phyloP scores from a whole-genome alignment of 2,797 vertebrate genomes.

The Mallotus villosus region DNA sequence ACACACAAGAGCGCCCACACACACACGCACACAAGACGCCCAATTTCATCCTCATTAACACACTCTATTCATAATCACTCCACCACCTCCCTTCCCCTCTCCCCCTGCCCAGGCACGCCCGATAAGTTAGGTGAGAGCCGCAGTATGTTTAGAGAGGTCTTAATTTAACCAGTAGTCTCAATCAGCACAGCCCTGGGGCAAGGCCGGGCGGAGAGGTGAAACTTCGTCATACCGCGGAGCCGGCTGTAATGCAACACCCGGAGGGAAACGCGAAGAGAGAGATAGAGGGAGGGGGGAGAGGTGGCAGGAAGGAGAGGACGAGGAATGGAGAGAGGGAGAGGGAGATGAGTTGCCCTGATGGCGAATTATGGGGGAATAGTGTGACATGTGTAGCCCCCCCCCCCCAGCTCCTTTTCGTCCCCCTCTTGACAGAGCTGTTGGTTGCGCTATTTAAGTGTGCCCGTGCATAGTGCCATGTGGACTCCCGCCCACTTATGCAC shows the following conservation, averaged over 20 bases:
- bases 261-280: slow-evolving; percentile 28
- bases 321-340: too few species aligned
- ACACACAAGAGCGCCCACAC: background rate
- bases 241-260: slow-evolving; percentile 46
- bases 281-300: background rate
- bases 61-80: background rate
- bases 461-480: background rate
- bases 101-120: slow-evolving; percentile 31
- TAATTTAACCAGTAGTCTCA: slow-evolving; percentile 62
- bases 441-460: background rate
- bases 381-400: slow-evolving; percentile 1
- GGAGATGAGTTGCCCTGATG: slow-evolving; percentile 19
- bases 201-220: slow-evolving; percentile 30
- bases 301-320: slow-evolving; percentile 1
- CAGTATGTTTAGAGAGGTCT: slow-evolving; percentile 38
- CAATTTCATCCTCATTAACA: background rate
- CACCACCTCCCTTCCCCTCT: slow-evolving; percentile 3
- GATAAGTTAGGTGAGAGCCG: slow-evolving; percentile 42
- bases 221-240: slow-evolving; percentile 32
- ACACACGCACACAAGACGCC: background rate
- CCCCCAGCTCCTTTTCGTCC: background rate
- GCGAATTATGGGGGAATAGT: slow-evolving; percentile 3
- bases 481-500: background rate
- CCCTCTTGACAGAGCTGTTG: too few species aligned
- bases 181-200: slow-evolving; percentile 47